Evolutionary conservation across 2,113 vertebrate genomes (phyloP).

Genomic region (Equus przewalskii): DNA sequence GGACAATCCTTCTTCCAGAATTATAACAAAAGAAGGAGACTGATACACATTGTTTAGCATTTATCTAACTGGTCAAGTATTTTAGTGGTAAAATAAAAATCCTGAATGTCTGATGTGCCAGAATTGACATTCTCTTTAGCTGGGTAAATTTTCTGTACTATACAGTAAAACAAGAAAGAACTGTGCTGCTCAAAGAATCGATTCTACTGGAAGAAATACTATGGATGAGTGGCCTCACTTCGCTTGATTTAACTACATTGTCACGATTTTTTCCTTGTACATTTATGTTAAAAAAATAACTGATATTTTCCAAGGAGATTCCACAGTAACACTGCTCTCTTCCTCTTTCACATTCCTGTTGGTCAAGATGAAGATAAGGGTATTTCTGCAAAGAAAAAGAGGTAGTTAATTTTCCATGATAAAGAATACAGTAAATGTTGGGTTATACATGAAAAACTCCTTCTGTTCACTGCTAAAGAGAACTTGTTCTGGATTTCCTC

Average conservation of each 20-base stretch:
- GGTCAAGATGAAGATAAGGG: too few species aligned
- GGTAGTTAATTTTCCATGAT: too few species aligned
- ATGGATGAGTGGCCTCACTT: neutral
- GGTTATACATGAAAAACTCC: neutral
- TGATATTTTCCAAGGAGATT: neutral
- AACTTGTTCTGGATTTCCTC: neutral
- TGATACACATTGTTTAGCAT: neutral
- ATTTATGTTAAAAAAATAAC: neutral
- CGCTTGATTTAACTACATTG: neutral
- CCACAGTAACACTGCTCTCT: neutral
- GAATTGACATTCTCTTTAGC: neutral
- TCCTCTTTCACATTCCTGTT: neutral
- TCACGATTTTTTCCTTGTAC: neutral
- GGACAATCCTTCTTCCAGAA: neutral
- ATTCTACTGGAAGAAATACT: neutral
- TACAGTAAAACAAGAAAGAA: neutral
- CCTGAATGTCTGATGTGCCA: neutral
- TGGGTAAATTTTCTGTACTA: neutral
- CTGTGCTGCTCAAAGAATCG: neutral
- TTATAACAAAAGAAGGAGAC: neutral
- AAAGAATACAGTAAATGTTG: neutral
- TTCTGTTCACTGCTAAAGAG: neutral
- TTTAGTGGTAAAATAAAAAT: neutral
- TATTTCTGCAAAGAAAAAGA: neutral
- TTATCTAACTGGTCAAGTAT: neutral